phyloP scores from a whole-genome alignment of 2,113 vertebrate genomes.

The Paracanthobrama guichenoti region DNA sequence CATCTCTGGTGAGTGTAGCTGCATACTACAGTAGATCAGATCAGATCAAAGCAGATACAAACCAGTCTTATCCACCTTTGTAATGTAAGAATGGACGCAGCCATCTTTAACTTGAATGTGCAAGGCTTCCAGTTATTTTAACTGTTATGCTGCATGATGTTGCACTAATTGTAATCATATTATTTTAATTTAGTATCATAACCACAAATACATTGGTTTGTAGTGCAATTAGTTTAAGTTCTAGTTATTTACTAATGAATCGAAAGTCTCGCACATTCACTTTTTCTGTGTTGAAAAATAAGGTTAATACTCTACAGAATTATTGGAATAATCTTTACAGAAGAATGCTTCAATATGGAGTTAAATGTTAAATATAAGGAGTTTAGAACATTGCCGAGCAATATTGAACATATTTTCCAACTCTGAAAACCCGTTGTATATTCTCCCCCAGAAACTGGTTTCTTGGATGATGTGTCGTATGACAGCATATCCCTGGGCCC shows the following conservation, averaged over 20 bases:
- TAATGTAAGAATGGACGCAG: neutral
- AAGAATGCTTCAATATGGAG: neutral
- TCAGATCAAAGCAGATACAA: neutral
- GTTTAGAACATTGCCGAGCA: too few relatives aligned
- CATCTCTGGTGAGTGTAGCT: conserved; percentile 79
- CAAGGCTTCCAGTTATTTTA: neutral
- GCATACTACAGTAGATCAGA: neutral
- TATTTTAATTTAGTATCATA: neutral
- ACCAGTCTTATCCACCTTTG: neutral
- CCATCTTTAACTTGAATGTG: neutral
- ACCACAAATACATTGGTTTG: neutral
- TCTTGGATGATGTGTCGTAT: conserved; percentile 84
- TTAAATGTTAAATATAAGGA: neutral
- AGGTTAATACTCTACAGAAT: neutral
- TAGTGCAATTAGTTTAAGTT: neutral
- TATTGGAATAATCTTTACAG: neutral
- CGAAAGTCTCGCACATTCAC: neutral
- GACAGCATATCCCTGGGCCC: conserved; percentile 84
- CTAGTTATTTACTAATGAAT: neutral
- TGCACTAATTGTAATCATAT: neutral
- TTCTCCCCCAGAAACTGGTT: conserved; percentile 82
- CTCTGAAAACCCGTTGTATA: neutral
- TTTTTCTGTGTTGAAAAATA: neutral
- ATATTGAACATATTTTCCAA: neutral
- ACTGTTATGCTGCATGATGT: neutral